A percentile compares a stretch with the other conserved stretches of the same genome.
These are phyloP conservation scores for Altica lythri DNA, from an alignment of 2,888 invertebrate species.

Conservation along the genomic window DNA sequence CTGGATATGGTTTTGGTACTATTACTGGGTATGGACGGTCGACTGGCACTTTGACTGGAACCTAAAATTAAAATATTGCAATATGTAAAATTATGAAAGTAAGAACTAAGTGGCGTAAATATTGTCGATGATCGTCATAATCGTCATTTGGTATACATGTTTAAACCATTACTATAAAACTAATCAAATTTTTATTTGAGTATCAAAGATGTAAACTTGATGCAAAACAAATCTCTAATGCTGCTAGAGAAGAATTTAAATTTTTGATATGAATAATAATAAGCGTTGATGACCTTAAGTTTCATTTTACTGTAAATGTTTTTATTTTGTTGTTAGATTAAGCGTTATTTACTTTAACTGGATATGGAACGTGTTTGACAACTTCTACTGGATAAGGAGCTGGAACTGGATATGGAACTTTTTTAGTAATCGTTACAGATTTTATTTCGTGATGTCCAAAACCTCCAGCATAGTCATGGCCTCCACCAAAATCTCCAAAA, in stretches of 20 bases:
- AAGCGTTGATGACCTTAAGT: no score
- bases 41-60: conserved; percentile 52
- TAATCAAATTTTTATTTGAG: background rate
- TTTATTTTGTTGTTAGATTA: no score
- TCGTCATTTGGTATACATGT: no score
- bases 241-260: background rate
- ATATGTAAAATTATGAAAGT: no score
- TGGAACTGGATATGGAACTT: conserved; percentile 57
- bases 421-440: conserved; percentile 46
- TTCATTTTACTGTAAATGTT: no score
- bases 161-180: no score
- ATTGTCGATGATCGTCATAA: no score
- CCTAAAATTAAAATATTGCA: conserved; percentile 23
- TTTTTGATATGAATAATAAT: background rate
- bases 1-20: conserved; percentile 58
- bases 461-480: conserved; percentile 32
- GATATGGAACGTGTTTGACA: conserved; percentile 61
- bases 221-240: no score
- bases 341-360: conserved; percentile 61
- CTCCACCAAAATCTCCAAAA: conserved; percentile 36
- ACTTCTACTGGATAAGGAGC: conserved; percentile 61
- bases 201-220: no score
- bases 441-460: conserved; percentile 41
- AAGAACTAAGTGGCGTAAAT: no score
- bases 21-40: conserved; percentile 50